Conservation (phyloP, 2,888 invertebrate species). For the Thereva nobilitata region DNA sequence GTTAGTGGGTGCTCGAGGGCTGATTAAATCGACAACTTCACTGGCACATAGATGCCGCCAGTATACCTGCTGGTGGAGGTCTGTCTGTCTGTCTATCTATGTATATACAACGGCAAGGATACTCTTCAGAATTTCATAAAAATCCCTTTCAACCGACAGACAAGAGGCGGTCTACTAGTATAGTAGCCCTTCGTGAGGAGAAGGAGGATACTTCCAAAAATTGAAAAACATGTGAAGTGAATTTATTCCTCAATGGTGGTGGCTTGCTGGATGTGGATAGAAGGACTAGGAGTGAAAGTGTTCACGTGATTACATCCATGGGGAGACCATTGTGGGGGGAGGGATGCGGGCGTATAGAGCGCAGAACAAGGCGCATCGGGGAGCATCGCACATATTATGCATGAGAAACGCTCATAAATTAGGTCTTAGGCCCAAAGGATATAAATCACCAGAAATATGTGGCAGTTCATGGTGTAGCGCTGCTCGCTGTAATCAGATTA, state of each 20-base stretch:
- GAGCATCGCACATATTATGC: conserved; percentile 37
- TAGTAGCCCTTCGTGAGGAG: background rate
- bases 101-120: no score
- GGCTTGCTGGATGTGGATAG: background rate
- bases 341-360: no score
- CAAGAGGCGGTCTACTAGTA: no score
- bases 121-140: no score
- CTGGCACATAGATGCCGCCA: background rate
- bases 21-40: background rate
- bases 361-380: background rate
- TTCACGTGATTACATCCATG: conserved; percentile 14
- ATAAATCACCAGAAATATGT: conserved; percentile 43
- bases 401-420: conserved; percentile 41
- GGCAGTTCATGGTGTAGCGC: conserved; percentile 41
- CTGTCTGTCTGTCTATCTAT: no score
- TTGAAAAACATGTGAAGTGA: conserved; percentile 16
- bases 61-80: no score
- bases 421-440: conserved; percentile 38
- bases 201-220: conserved; percentile 8
- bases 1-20: conserved; percentile 9
- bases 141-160: no score
- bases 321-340: background rate
- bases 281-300: conserved; percentile 25
- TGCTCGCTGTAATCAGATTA: conserved; percentile 43
- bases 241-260: conserved; percentile 4